Base-by-base conservation (phyloP, 2,797 vertebrate genomes). In the Sebastes alutus region DNA sequence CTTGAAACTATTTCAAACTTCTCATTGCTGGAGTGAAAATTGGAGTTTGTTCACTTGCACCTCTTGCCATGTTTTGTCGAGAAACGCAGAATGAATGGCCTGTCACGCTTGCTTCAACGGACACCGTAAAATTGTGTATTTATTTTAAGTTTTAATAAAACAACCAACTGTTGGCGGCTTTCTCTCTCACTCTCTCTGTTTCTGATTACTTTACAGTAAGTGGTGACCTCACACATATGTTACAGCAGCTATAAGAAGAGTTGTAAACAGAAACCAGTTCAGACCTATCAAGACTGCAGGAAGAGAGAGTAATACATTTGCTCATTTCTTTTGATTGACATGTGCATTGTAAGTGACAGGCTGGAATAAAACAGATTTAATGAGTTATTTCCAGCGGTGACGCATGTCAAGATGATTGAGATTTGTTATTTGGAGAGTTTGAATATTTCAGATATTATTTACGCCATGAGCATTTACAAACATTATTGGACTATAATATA, bases 91-190 rank as follows among this genome's bases (percentile, higher is more conserved):
- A 9, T 13, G 63, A 69, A 70, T 66, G 59, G 49, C n/a, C 69
- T 61, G 52, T 79, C 66, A 9, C 20, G 58, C 63, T 60, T 42
- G 46, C 68, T 59, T 16, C 27, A 61, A 62, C 6, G 20, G 62
- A 76, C 78, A 66, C 76, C 4, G 35, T 84, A 75, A 91, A 87
- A 81, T 35, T 18, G 68, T 82, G 60, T 64, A 38, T 81, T 85
- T 90, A 81, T 91, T 88, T 83, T 71, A 82, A 82, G 81, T 87
- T 69, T 70, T n/a, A 58, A 75, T 89, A 89, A 92, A 89, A 63
- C 54, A 59, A 49, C 74, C 83, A 70, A 79, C 73, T 80, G 84
- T 64, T 75, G 69, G 75, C 72, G 18, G 52, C 63, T 55, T 30
- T 25, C 58, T 27, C 58, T 30, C 54, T 7, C 30, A 32, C 62